A percentile compares a stretch with the other conserved stretches of the same genome.
Evolutionary conservation across 2,797 vertebrate genomes (phyloP).

Genomic region (Sebastes taczanowskii): DNA sequence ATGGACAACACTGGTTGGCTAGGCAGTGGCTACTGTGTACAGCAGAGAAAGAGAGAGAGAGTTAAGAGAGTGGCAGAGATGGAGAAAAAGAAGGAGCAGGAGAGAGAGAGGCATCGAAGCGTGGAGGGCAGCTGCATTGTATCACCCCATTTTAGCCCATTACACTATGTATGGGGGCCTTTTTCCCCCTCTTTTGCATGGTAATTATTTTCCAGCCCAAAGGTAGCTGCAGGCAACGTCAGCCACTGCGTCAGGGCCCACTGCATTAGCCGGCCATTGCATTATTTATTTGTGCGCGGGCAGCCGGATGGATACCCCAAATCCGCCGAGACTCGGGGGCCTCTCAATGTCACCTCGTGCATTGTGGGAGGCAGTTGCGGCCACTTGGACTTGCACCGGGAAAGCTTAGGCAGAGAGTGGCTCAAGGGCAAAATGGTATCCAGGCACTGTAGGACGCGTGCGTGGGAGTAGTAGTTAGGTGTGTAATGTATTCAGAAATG

Average conservation of each 20-base stretch:
- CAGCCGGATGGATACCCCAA: constrained; percentile 81
- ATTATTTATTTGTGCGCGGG: constrained; percentile 86
- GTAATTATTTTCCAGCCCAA: constrained; percentile 89
- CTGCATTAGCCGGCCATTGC: constrained; percentile 85
- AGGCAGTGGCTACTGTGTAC: constrained; percentile 48
- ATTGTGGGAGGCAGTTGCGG: constrained; percentile 64
- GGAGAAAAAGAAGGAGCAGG: constrained; percentile 42
- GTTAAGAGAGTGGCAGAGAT: constrained; percentile 48
- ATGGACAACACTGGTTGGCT: constrained; percentile 47
- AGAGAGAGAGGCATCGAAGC: constrained; percentile 61
- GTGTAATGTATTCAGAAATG: constrained; percentile 69
- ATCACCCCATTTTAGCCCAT: constrained; percentile 82
- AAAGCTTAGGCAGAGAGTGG: constrained; percentile 71
- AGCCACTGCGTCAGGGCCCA: constrained; percentile 82
- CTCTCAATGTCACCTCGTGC: constrained; percentile 82
- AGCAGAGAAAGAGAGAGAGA: constrained; percentile 20
- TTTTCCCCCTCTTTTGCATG: constrained; percentile 79
- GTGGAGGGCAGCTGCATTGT: constrained; percentile 82
- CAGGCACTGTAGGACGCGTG: constrained; percentile 51
- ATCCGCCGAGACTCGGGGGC: constrained; percentile 74
- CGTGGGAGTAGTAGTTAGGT: constrained; percentile 70
- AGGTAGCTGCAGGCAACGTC: constrained; percentile 86
- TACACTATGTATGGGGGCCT: constrained; percentile 77
- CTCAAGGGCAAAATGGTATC: constrained; percentile 75
- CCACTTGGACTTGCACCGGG: constrained; percentile 54